Percentiles rank a stretch among this genome's conserved stretches.
Evolutionary conservation across 2,113 vertebrate genomes (phyloP).

Genomic region (Chamaetylas fuelleborni): DNA sequence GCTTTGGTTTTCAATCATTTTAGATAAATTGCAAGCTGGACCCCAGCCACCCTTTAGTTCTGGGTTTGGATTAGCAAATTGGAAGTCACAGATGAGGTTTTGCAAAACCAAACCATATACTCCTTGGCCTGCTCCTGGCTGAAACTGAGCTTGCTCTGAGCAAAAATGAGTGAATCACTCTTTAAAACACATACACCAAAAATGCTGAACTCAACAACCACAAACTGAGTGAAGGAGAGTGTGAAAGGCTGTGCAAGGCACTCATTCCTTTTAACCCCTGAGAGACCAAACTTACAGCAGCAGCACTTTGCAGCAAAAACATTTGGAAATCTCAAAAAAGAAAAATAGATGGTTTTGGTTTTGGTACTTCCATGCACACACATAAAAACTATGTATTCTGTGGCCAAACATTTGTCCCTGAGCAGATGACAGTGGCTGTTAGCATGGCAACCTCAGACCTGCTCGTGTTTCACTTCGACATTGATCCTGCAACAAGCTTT

Average conservation of each 20-base stretch:
- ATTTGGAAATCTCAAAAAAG: not conserved
- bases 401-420: not conserved
- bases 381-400: not conserved
- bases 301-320: not conserved
- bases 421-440: not conserved
- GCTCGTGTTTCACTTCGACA: not conserved
- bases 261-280: not conserved
- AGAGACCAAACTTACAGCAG: not conserved
- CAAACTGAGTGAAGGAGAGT: not conserved
- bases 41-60: not conserved
- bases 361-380: not conserved
- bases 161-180: conserved; percentile 4
- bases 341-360: not conserved
- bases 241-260: not conserved
- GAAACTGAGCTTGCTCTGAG: conserved; percentile 10
- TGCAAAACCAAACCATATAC: conserved; percentile 28
- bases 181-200: not conserved
- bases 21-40: not conserved
- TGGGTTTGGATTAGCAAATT: conserved; percentile 26
- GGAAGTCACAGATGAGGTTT: conserved; percentile 26
- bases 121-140: not conserved
- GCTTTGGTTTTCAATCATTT: not conserved
- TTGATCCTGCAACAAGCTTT: not conserved
- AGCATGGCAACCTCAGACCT: not conserved
- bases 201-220: conserved; percentile 44